These are phyloP conservation scores for Pagetopsis macropterus DNA, from an alignment of 2,797 vertebrate species.

Conservation along the genomic window DNA sequence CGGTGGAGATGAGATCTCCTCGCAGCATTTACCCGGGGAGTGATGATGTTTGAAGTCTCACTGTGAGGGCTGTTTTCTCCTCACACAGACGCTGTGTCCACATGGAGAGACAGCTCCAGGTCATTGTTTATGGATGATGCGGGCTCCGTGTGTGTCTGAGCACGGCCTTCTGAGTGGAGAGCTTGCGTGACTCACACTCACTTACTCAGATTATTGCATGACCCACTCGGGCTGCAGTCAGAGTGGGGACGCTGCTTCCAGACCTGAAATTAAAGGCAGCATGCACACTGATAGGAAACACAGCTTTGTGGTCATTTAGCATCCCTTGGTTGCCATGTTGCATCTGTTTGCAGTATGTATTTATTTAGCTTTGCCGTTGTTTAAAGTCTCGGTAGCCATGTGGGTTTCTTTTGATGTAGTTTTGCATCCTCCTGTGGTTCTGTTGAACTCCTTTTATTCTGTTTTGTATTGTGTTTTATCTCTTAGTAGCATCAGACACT, in stretches of 20 bases:
- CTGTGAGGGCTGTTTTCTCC: slow-evolving; percentile 57
- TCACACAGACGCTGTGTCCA: slow-evolving; percentile 46
- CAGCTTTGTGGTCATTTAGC: not conserved
- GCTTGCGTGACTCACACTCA: slow-evolving; percentile 58
- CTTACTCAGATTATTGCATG: slow-evolving; percentile 42
- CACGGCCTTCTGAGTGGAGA: slow-evolving; percentile 53
- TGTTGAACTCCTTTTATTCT: no score
- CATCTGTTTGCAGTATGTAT: no score
- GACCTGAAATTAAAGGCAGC: not conserved
- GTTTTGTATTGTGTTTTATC: no score
- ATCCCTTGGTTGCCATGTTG: not conserved
- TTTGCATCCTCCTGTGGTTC: no score
- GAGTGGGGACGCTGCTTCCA: slow-evolving; percentile 26
- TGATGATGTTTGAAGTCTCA: slow-evolving; percentile 69
- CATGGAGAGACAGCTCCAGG: slow-evolving; percentile 20
- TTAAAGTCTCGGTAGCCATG: no score
- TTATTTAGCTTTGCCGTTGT: no score
- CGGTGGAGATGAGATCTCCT: slow-evolving; percentile 61
- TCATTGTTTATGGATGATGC: slow-evolving; percentile 71
- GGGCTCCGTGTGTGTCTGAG: slow-evolving; percentile 44
- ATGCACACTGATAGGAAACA: slow-evolving; percentile 1
- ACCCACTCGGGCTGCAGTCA: slow-evolving; percentile 19
- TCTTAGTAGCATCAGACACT: no score
- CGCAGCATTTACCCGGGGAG: slow-evolving; percentile 66
- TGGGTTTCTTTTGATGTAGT: no score